Evolutionary conservation across 2,113 vertebrate genomes (phyloP), one percentile per base, ranked within the genome.

Genomic region (Hippocampus zosterae): DNA sequence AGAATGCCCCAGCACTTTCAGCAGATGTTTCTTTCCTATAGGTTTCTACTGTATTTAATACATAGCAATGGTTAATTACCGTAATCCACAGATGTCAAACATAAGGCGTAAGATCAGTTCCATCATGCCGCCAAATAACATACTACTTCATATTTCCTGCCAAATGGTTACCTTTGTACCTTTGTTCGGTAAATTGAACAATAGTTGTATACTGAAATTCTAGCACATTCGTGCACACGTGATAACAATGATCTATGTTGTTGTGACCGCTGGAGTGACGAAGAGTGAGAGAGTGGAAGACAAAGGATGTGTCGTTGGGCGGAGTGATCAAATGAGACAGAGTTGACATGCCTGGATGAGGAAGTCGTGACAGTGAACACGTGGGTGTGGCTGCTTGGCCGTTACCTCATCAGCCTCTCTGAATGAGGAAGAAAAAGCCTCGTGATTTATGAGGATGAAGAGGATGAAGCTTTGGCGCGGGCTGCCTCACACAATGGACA

Each of bases 351-450:
- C 18, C 40, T 79, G 78, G 56, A 79, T 69, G 76, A 83, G 86
- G 87, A 88, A 88, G 80, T 85, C 5, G 67, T 12, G 66, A 37
- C 73, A 68, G 70, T 75, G 73, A 81, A 68, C 67, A 75, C 71
- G 78, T 83, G 88, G 87, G 85, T 81, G 82, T 77, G 85, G 80
- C 72, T 53, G 71, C 63, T 57, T 69, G 78, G 44, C 75, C 15
- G 71, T 80, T 70, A 27, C 50, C 52, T 25, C 65, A 73, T 66
- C 65, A 40, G 65, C 63, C 71, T 60, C 42, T 79, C 74, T 70
- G 19, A 69, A 65, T 1, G 70, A 18, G 42, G 44, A 70, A 66
- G 56, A 60, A 53, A 59, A 57, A 59, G 68, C 41, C 15, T 19
- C 2, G 62, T 64, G 55, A 62, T 74, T 69, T 75, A 75, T 72